phyloP scores from a whole-genome alignment of 2,888 invertebrate species.

The Drosophila sordidula region DNA sequence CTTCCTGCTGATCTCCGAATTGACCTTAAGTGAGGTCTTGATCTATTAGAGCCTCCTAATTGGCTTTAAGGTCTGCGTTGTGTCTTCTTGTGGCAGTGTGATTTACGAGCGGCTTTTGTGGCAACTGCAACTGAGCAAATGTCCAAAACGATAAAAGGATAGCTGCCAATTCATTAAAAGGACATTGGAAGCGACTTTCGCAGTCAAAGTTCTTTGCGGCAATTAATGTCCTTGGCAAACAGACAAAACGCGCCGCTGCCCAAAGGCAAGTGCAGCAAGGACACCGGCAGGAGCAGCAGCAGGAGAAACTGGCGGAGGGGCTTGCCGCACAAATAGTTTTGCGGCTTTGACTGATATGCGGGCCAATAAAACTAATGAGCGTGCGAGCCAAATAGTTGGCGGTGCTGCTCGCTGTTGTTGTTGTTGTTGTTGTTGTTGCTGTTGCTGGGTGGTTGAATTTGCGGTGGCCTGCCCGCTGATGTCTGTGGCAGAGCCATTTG shows the following conservation, averaged over 20 bases:
- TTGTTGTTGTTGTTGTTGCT: constrained; percentile 22
- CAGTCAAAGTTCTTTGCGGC: constrained; percentile 55
- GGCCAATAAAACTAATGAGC: constrained; percentile 84
- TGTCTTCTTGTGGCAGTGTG: constrained; percentile 8
- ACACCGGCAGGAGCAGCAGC: constrained; percentile 18
- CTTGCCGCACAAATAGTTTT: constrained; percentile 73
- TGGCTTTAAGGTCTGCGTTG: constrained; percentile 10
- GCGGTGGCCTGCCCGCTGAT: constrained; percentile 9
- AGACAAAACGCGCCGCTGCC: constrained; percentile 14
- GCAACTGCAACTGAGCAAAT: constrained; percentile 40
- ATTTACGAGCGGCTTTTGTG: constrained; percentile 40
- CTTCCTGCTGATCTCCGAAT: too few species aligned
- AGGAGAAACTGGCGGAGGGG: constrained; percentile 11
- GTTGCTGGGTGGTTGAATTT: constrained; percentile 28
- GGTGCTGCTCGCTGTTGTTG: constrained; percentile 30
- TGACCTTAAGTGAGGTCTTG: too few species aligned
- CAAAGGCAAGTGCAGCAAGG: constrained; percentile 27
- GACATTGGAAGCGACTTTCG: constrained; percentile 37
- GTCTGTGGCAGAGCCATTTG: constrained; percentile 65
- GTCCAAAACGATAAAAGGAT: constrained; percentile 40
- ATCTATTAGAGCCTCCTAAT: constrained; percentile 6
- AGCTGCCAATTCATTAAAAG: constrained; percentile 60
- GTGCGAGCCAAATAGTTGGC: constrained; percentile 77
- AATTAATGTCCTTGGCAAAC: constrained; percentile 63
- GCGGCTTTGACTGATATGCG: constrained; percentile 83